These are phyloP conservation scores for Chinchilla lanigera DNA, from an alignment of 2,113 vertebrate species.

Conservation along the genomic window DNA sequence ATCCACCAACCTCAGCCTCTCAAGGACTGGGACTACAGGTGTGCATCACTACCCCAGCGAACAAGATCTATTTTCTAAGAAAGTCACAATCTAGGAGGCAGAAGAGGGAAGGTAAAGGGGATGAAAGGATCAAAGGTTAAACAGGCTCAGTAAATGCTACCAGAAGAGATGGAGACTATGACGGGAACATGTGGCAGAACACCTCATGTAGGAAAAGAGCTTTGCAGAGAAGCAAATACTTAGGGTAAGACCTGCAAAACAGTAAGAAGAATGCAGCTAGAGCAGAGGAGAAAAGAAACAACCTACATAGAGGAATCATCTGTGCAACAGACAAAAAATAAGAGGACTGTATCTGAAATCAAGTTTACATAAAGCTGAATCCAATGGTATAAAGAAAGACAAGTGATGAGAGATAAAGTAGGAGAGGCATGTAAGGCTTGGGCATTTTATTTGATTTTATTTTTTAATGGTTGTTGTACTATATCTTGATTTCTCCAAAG, in stretches of 20 bases:
- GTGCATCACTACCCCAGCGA: not conserved
- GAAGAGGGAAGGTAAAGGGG: not conserved
- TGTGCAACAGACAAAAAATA: not conserved
- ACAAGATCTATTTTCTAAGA: not conserved
- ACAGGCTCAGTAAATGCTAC: not conserved
- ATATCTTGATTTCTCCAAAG: too few species aligned
- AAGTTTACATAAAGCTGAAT: not conserved
- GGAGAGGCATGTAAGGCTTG: not conserved
- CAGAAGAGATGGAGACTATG: not conserved
- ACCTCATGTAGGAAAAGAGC: not conserved
- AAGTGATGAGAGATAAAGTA: not conserved
- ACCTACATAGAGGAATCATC: not conserved
- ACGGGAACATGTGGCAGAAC: not conserved
- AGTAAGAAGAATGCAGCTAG: not conserved
- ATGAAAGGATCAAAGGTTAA: slow-evolving; percentile 20
- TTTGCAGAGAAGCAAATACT: not conserved
- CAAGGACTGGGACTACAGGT: not conserved
- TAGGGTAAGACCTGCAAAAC: not conserved
- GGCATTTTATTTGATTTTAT: not conserved
- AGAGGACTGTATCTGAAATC: not conserved
- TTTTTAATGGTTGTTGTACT: too few species aligned
- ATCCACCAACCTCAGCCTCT: not conserved
- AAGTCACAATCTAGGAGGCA: not conserved
- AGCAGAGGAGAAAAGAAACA: not conserved
- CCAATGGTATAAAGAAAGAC: not conserved